Base-by-base conservation (phyloP, 23 tunicate species). In the Pegea sp. region DNA sequence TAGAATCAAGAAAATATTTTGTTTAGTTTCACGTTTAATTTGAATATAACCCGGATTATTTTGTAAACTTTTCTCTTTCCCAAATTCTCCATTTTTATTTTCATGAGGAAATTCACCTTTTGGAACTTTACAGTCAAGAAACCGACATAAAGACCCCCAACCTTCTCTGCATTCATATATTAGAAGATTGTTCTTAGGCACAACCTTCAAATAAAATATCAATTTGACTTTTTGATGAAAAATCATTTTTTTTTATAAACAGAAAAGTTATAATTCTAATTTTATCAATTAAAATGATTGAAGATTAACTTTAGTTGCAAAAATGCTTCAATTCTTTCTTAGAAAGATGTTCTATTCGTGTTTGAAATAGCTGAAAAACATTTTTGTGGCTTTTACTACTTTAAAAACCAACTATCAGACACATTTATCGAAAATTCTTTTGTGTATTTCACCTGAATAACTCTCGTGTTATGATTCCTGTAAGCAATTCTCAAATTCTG, bases 61-160 rank as follows among this genome's bases (percentile, higher is more conserved):
- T n/a, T 64, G 27, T 22, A 27, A 29, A 44, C 42, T 46, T 20
- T 57, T 60, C 29, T 72, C 54, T 49, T 72, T 72, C 3, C 61
- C 28, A 28, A 64, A 30, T 24, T 65, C 70, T 3, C 80, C 80
- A 32, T 57, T 22, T 57, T 72, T 56, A 60, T 72, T 72, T 28
- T 67, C 43, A 61, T 72, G 80, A 6, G 80, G 80, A 31, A 72
- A 72, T 38, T 38, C 46, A 11, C 46, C 46, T n/a, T n/a, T n/a
- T 18, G 77, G 77, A 5, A 70, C 31, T 58, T 70, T 68, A 57
- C 77, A 70, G 32, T 68, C 77, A 4, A 72, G 70, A 42, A 72
- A 72, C 28, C 49, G 31, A 32, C 80, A 72, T 4, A 72, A 62
- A 13, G 61, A 33, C 1, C 50, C 61, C 80, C 80, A 72, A 22